phyloP scores from a whole-genome alignment of 2,888 invertebrate genomes.

The Labia minor region DNA sequence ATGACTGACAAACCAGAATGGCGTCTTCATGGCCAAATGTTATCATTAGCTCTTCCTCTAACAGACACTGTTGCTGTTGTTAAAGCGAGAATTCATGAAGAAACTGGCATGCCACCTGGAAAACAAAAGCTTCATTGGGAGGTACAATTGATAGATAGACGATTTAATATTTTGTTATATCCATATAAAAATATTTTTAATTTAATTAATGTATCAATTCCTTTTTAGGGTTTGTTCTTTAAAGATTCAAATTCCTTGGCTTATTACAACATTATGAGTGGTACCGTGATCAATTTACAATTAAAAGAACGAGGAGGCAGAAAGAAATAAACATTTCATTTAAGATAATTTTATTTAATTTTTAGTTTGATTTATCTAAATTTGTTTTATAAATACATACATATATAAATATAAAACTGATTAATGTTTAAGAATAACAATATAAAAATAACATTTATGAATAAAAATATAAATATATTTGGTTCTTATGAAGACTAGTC shows the following conservation, averaged over 20 bases:
- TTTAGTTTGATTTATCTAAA: too few species aligned
- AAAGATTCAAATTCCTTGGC: constrained; percentile 92
- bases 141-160: constrained; percentile 39
- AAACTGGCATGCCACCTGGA: constrained; percentile 86
- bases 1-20: constrained; percentile 86
- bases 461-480: not conserved
- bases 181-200: constrained; percentile 24
- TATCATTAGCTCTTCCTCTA: constrained; percentile 65
- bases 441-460: not conserved
- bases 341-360: constrained; percentile 9
- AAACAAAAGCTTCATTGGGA: constrained; percentile 95
- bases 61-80: constrained; percentile 71
- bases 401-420: not conserved
- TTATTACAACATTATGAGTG: constrained; percentile 86
- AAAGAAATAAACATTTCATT: constrained; percentile 61
- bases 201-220: constrained; percentile 21
- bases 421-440: not conserved
- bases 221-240: constrained; percentile 84
- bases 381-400: too few species aligned
- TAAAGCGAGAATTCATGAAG: constrained; percentile 76
- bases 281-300: constrained; percentile 74
- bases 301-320: constrained; percentile 96
- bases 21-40: constrained; percentile 83
- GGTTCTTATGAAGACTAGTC: not conserved
- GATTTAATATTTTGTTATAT: too few species aligned